Evolutionary conservation across 2,888 invertebrate species (phyloP).

Genomic region (Oscheius sp.): DNA sequence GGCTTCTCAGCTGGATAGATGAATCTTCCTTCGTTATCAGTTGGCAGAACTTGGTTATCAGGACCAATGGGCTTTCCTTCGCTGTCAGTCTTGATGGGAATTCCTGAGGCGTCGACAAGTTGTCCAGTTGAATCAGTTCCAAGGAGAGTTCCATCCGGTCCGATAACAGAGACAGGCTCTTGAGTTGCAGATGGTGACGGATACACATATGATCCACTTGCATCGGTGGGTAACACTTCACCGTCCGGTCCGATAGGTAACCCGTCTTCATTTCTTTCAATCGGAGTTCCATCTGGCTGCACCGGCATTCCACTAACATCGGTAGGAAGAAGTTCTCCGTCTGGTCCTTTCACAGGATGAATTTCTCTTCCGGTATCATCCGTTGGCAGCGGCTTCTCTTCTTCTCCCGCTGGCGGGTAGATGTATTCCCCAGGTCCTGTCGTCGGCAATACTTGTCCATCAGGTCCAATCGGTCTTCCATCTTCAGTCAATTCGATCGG

Average conservation of each 20-base stretch:
- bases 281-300: slow-evolving; percentile 38
- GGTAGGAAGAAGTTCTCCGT: slow-evolving; percentile 41
- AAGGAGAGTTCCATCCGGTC: slow-evolving; percentile 43
- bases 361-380: slow-evolving; percentile 50
- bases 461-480: slow-evolving; percentile 41
- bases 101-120: slow-evolving; percentile 31
- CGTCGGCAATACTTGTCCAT: slow-evolving; percentile 40
- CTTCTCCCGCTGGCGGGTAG: slow-evolving; percentile 37
- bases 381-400: slow-evolving; percentile 42
- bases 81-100: slow-evolving; percentile 45
- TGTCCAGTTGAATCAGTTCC: slow-evolving; percentile 59
- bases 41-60: slow-evolving; percentile 52
- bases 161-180: slow-evolving; percentile 36
- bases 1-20: slow-evolving; percentile 41
- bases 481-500: slow-evolving; percentile 43
- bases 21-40: slow-evolving; percentile 51
- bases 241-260: slow-evolving; percentile 47
- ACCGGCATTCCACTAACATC: slow-evolving; percentile 37
- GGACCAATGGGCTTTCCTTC: slow-evolving; percentile 46
- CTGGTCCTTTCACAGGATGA: slow-evolving; percentile 43
- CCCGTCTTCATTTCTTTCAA: slow-evolving; percentile 47
- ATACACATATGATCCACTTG: slow-evolving; percentile 39
- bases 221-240: slow-evolving; percentile 51
- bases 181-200: slow-evolving; percentile 34
- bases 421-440: slow-evolving; percentile 30